Conservation (phyloP, 2,888 invertebrate genomes). For the Malachius bipustulatus region DNA sequence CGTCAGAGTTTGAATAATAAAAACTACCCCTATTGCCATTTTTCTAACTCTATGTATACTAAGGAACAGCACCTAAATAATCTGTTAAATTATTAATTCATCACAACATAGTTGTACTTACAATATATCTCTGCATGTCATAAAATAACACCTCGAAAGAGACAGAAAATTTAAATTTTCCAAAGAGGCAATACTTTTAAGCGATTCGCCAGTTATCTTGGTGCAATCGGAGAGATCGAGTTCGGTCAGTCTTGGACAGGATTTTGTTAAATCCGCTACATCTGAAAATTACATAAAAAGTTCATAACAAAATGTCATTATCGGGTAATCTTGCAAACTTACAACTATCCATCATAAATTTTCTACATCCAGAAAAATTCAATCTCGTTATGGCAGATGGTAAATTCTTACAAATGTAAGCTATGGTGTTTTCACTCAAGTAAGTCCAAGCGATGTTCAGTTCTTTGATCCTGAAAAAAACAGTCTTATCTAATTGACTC, state of each 20-base stretch:
- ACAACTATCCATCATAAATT: constrained; percentile 63
- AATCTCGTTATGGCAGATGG: constrained; percentile 57
- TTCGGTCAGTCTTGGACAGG: constrained; percentile 64
- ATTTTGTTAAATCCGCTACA: constrained; percentile 48
- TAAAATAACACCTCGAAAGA: constrained; percentile 69
- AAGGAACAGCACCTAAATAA: too few species aligned
- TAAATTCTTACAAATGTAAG: constrained; percentile 47
- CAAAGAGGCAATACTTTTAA: constrained; percentile 46
- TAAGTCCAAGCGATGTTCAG: constrained; percentile 77
- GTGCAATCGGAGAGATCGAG: constrained; percentile 84
- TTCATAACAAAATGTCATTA: constrained; percentile 5
- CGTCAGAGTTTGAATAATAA: too few species aligned
- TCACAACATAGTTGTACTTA: too few species aligned
- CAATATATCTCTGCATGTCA: constrained; percentile 57
- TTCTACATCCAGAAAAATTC: constrained; percentile 74
- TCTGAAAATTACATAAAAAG: constrained; percentile 44
- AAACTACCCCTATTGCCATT: too few species aligned
- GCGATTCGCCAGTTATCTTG: constrained; percentile 49
- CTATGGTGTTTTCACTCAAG: constrained; percentile 47
- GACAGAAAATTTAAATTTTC: constrained; percentile 62
- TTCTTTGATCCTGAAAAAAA: constrained; percentile 46
- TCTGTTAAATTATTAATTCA: too few species aligned
- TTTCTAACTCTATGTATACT: too few species aligned
- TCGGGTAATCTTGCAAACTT: constrained; percentile 30
- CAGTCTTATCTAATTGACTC: too few species aligned